Base-by-base conservation (phyloP, 2,888 invertebrate genomes). In the Aphodius sticticus region DNA sequence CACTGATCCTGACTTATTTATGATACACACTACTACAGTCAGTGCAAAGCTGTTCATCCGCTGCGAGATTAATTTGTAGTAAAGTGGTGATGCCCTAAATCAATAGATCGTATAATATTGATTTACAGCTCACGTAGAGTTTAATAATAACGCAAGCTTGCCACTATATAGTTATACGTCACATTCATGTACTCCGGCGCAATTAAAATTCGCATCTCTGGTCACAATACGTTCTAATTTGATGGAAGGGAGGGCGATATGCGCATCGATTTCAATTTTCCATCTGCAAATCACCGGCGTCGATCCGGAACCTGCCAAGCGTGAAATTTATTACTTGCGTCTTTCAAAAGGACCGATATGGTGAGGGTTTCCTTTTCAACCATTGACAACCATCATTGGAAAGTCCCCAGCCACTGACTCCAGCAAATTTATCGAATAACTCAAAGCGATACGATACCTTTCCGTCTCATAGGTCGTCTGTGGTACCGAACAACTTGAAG, bases 241-340 rank as follows among this genome's bases (percentile, higher is more conserved):
- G 53, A 9, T 5, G 38, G 53, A 12, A 12, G 53, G 53, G 53
- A 53, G 53, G 7, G 53, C 53, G 7, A 53, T 53, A 53, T 53
- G 53, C 53, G 12, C 53, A 53, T 53, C 53, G 53, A 53, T 9
- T 53, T 53, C 53, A 53, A 53, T 53, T 53, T 53, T 53, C 53
- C 53, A 53, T 53, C 53, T 53, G 53, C 53, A 53, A 53, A 53
- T 53, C 53, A 53, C 3, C 12, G 53, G 53, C 53, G 53, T 53
- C 53, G 53, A 53, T 53, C 12, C 9, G 53, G 53, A 53, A 53
- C 53, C 53, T 53, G 53, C 53, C 53, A 5, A 53, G 53, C 53
- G 53, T 53, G 53, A 53, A 53, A 53, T 53, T 53, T 53, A 53
- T 53, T 53, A 53, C 53, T 53, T 53, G 53, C 53, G 53, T 53